Evolutionary conservation across 2,113 vertebrate species (phyloP).

Genomic region (Vulpes lagopus): DNA sequence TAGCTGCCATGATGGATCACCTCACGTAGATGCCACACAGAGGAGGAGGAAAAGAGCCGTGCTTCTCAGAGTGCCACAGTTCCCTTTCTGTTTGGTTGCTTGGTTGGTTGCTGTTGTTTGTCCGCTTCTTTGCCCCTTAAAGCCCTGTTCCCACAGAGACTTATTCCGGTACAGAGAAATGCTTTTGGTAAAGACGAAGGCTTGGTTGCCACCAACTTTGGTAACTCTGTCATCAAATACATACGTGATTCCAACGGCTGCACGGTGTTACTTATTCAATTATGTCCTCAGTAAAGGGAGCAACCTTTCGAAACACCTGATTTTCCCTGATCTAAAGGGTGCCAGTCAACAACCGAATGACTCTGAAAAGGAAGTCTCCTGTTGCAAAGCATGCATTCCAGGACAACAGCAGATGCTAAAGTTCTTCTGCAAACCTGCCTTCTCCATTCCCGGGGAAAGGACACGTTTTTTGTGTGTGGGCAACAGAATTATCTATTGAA

Average conservation of each 20-base stretch:
- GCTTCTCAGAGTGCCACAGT: neutral
- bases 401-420: too few relatives aligned
- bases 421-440: neutral
- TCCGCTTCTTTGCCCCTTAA: neutral
- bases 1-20: neutral
- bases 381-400: neutral
- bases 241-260: neutral
- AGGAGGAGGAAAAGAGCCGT: neutral
- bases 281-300: constrained; percentile 12
- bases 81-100: neutral
- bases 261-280: neutral
- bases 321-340: neutral
- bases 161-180: neutral
- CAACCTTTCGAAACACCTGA: constrained; percentile 20
- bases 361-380: neutral
- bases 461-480: constrained; percentile 31
- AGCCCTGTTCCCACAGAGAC: neutral
- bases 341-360: neutral
- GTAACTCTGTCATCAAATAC: neutral
- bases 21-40: neutral
- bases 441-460: constrained; percentile 61
- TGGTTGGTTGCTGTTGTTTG: neutral
- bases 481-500: constrained; percentile 65
- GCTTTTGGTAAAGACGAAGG: neutral
- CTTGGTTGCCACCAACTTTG: neutral